phyloP scores from a whole-genome alignment of 2,113 vertebrate genomes.

The Odontophorus gujanensis region DNA sequence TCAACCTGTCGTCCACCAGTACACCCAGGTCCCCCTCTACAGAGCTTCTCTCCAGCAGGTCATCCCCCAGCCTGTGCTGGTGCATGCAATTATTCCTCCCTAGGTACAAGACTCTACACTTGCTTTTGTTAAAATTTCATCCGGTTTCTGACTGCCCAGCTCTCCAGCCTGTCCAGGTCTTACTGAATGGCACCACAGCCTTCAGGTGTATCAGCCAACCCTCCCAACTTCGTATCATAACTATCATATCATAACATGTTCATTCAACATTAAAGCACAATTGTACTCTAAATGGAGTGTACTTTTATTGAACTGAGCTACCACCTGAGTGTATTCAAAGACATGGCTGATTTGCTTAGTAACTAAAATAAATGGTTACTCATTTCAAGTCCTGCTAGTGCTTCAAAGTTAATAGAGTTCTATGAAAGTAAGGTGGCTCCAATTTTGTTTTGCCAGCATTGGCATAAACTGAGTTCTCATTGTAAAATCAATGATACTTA shows the following conservation, averaged over 20 bases:
- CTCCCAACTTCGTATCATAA: too few relatives aligned
- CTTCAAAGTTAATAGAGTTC: neutral
- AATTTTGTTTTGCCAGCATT: neutral
- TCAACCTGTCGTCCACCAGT: too few relatives aligned
- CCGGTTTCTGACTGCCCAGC: too few relatives aligned
- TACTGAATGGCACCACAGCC: too few relatives aligned
- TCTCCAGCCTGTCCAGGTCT: too few relatives aligned
- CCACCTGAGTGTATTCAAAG: neutral
- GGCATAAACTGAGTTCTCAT: neutral
- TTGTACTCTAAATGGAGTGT: neutral
- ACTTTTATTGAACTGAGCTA: neutral
- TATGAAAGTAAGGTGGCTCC: neutral
- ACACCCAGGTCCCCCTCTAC: too few relatives aligned
- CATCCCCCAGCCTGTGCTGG: too few relatives aligned
- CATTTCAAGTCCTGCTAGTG: neutral
- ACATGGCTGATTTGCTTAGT: neutral
- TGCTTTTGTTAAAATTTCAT: too few relatives aligned
- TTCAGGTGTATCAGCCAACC: too few relatives aligned
- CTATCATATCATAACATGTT: neutral
- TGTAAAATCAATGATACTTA: neutral
- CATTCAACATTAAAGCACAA: neutral
- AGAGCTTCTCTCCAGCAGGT: too few relatives aligned
- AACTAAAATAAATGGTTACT: conserved; percentile 15
- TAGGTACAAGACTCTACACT: too few relatives aligned
- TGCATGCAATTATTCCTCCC: too few relatives aligned